Percentiles rank a stretch among this genome's conserved stretches.
These are phyloP conservation scores for Reinhardtius hippoglossoides DNA, from an alignment of 2,113 vertebrate species.

Conservation along the genomic window DNA sequence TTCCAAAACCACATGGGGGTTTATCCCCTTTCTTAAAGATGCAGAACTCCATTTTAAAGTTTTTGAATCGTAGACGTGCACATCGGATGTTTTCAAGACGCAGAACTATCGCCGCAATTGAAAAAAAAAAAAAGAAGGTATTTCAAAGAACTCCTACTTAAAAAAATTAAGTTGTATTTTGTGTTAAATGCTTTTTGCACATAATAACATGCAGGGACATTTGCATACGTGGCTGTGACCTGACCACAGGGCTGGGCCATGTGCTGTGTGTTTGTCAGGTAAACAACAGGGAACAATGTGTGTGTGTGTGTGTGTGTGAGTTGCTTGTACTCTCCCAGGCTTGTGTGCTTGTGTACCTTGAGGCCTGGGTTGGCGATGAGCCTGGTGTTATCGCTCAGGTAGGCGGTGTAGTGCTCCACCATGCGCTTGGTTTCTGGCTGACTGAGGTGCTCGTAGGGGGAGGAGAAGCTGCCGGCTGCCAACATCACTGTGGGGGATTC, in stretches of 20 bases:
- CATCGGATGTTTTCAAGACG: background rate
- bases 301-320: conserved; percentile 7
- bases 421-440: conserved; percentile 98
- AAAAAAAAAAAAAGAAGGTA: no score
- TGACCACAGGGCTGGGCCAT: background rate
- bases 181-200: background rate
- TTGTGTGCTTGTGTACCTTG: conserved; percentile 81
- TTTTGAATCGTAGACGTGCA: background rate
- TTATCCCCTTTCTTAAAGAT: conserved; percentile 58
- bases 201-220: background rate
- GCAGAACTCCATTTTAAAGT: conserved; percentile 40
- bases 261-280: conserved; percentile 25
- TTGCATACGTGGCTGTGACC: background rate
- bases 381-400: conserved; percentile 98
- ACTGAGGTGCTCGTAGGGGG: conserved; percentile 97
- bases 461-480: conserved; percentile 97
- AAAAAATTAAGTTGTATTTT: no score
- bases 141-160: no score
- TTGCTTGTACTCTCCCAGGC: conserved; percentile 6
- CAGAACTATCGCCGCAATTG: background rate
- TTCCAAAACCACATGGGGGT: conserved; percentile 64
- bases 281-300: background rate
- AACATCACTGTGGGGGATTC: conserved; percentile 98
- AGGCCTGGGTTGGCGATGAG: conserved; percentile 98
- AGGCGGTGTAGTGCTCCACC: conserved; percentile 99